These are phyloP conservation scores for Eurystomus glaucurus DNA, from an alignment of 2,797 vertebrate genomes.

Conservation along the genomic window DNA sequence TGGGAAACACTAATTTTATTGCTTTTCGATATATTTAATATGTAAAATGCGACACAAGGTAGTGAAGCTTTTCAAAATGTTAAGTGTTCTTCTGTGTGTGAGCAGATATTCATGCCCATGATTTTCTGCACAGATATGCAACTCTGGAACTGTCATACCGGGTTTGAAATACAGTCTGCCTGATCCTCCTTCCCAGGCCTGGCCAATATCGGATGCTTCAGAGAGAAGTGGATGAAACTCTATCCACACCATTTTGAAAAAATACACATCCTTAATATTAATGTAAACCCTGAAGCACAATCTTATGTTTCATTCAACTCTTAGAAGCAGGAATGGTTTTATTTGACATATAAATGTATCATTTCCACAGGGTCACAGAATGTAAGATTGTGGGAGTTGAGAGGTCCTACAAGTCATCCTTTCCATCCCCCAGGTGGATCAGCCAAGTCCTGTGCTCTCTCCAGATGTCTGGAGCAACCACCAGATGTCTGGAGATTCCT, in stretches of 20 bases:
- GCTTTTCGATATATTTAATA: neutral
- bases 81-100: neutral
- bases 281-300: neutral
- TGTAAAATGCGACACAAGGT: neutral
- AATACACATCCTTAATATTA: neutral
- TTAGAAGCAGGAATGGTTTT: neutral
- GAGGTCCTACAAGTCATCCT: neutral
- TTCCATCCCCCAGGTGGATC: neutral
- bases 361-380: neutral
- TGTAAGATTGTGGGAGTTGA: neutral
- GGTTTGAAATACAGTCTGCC: neutral
- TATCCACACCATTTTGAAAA: neutral
- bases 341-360: neutral
- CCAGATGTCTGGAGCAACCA: neutral
- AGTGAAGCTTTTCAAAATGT: neutral
- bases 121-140: neutral
- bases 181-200: neutral
- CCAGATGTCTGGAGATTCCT: neutral
- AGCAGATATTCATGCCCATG: neutral
- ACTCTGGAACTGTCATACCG: neutral
- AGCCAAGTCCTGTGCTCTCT: neutral
- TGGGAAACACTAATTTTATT: neutral
- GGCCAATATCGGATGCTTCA: neutral
- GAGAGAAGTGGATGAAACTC: neutral
- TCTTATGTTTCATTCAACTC: neutral